phyloP scores from a whole-genome alignment of 2,888 invertebrate species.

The Drosophila sordidapex region DNA sequence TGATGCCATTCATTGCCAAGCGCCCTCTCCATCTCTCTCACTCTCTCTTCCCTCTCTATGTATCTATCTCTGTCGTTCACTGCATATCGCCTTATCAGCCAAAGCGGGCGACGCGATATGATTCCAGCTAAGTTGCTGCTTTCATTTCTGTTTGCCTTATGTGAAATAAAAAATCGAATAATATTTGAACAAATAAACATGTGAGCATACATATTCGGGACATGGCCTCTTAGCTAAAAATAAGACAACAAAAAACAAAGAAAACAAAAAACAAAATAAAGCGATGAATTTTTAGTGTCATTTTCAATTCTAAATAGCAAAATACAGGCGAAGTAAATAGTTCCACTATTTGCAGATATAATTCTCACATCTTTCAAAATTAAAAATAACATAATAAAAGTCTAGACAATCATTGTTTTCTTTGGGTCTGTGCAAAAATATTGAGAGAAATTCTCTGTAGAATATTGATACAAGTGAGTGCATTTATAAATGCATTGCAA shows the following conservation, averaged over 20 bases:
- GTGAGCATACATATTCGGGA: constrained; percentile 20
- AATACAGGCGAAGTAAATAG: constrained; percentile 23
- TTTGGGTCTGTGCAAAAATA: not conserved
- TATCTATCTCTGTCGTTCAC: not conserved
- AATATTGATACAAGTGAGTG: not conserved
- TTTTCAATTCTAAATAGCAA: constrained; percentile 25
- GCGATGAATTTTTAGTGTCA: constrained; percentile 15
- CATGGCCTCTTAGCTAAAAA: constrained; percentile 21
- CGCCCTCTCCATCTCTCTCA: constrained; percentile 21
- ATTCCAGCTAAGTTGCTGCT: constrained; percentile 55
- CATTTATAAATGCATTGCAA: constrained; percentile 2
- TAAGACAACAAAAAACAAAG: constrained; percentile 10
- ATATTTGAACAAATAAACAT: constrained; percentile 66
- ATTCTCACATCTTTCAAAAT: constrained; percentile 21
- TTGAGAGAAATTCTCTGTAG: not conserved
- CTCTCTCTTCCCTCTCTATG: not conserved
- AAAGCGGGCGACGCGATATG: constrained; percentile 49
- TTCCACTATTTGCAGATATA: constrained; percentile 18
- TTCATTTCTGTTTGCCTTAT: constrained; percentile 47
- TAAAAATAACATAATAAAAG: constrained; percentile 7
- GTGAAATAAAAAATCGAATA: constrained; percentile 50
- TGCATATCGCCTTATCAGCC: constrained; percentile 57
- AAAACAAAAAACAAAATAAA: constrained; percentile 7
- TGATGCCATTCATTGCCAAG: constrained; percentile 65
- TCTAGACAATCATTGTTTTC: constrained; percentile 9